These are phyloP conservation scores for Eclectus roratus DNA, from an alignment of 2,113 vertebrate genomes.

Conservation along the genomic window DNA sequence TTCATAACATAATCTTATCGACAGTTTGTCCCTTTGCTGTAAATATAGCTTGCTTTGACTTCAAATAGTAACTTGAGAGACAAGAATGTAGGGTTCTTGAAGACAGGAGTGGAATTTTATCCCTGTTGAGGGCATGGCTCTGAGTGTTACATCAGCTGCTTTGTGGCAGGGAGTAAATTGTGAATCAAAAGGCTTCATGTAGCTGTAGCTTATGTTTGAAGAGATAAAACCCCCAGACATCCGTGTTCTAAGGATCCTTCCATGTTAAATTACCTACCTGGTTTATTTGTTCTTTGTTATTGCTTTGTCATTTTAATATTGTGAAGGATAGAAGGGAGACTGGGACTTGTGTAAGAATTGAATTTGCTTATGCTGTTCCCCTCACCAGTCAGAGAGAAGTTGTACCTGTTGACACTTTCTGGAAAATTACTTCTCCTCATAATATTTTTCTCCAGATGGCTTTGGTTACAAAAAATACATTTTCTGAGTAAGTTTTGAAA, in stretches of 20 bases:
- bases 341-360: background rate
- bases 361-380: background rate
- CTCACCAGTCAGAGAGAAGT: background rate
- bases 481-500: background rate
- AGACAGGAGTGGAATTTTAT: background rate
- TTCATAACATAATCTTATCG: background rate
- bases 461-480: background rate
- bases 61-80: background rate
- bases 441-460: background rate
- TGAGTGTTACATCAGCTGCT: background rate
- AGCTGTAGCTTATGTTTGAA: background rate
- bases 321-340: background rate
- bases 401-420: background rate
- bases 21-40: background rate
- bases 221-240: background rate
- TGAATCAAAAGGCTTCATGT: background rate
- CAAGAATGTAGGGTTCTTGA: background rate
- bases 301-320: background rate
- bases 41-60: slow-evolving; percentile 13
- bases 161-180: background rate
- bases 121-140: background rate
- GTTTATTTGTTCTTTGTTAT: background rate
- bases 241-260: background rate
- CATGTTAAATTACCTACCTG: background rate
- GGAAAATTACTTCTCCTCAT: background rate